phyloP scores from a whole-genome alignment of 2,888 invertebrate genomes.

The Heliconius ethilla region DNA sequence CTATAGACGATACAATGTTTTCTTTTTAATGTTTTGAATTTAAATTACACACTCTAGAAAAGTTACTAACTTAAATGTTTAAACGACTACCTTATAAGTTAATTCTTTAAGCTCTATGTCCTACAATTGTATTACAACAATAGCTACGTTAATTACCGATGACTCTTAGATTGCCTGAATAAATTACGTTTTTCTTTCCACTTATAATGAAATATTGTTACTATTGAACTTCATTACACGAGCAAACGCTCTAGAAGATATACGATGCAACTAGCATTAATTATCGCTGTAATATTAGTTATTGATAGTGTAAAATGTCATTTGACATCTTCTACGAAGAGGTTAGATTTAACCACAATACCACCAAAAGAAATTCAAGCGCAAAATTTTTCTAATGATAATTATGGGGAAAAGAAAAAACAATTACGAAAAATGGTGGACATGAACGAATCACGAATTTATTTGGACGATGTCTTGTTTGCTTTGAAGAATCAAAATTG shows the following conservation, averaged over 20 bases:
- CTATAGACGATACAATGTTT: too few species aligned
- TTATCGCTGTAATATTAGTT: conserved; percentile 23
- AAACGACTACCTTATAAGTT: conserved; percentile 7
- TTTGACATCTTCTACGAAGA: conserved; percentile 32
- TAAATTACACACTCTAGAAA: neutral
- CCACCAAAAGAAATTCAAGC: conserved; percentile 29
- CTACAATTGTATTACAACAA: conserved; percentile 34
- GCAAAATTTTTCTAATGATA: conserved; percentile 33
- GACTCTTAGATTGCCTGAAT: conserved; percentile 51
- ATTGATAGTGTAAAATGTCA: conserved; percentile 19
- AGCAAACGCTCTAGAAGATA: conserved; percentile 41
- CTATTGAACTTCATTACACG: conserved; percentile 54
- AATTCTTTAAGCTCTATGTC: conserved; percentile 15
- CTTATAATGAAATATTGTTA: conserved; percentile 55
- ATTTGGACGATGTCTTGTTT: conserved; percentile 71
- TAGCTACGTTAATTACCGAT: conserved; percentile 51
- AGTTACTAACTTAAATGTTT: neutral
- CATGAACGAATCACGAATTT: conserved; percentile 55
- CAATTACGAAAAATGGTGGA: conserved; percentile 47
- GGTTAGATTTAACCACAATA: conserved; percentile 38
- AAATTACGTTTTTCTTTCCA: conserved; percentile 56
- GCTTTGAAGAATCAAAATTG: conserved; percentile 66
- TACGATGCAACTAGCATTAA: conserved; percentile 54
- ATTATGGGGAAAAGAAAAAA: conserved; percentile 46
- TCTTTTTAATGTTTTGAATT: too few species aligned